Percentiles rank a stretch among this genome's conserved stretches.
Evolutionary conservation across 2,888 invertebrate genomes (phyloP).

Genomic region (Sarcophaga caerulescens): DNA sequence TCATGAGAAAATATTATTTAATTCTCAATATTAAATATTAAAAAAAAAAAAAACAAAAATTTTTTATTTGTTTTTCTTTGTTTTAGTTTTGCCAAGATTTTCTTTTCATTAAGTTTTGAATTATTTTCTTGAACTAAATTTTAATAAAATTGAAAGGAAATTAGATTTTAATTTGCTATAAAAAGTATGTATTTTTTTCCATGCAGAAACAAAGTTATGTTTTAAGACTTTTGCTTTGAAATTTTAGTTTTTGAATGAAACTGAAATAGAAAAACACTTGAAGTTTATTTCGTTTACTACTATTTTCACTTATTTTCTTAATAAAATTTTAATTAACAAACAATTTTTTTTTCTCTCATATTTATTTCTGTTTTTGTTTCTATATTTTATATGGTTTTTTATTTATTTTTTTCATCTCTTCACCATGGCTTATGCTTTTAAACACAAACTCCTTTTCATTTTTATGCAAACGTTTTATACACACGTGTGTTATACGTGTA

Average conservation of each 20-base stretch:
- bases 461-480: neutral
- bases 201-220: too few relatives aligned
- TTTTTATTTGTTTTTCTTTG: constrained; percentile 1
- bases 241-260: too few relatives aligned
- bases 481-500: neutral
- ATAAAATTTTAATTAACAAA: constrained; percentile 32
- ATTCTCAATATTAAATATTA: neutral
- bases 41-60: neutral
- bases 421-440: neutral
- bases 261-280: too few relatives aligned
- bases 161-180: too few relatives aligned
- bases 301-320: neutral
- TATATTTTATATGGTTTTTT: too few relatives aligned
- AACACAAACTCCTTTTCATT: neutral
- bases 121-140: constrained; percentile 28
- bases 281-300: neutral
- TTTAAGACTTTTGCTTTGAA: too few relatives aligned
- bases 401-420: constrained; percentile 62
- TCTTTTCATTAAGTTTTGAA: neutral
- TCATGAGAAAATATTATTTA: constrained; percentile 64
- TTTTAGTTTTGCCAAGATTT: constrained; percentile 12
- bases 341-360: constrained; percentile 18
- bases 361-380: too few relatives aligned
- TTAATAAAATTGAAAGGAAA: too few relatives aligned
- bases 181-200: too few relatives aligned